phyloP scores from a whole-genome alignment of 2,797 vertebrate species.

The Anabacerthia variegaticeps region DNA sequence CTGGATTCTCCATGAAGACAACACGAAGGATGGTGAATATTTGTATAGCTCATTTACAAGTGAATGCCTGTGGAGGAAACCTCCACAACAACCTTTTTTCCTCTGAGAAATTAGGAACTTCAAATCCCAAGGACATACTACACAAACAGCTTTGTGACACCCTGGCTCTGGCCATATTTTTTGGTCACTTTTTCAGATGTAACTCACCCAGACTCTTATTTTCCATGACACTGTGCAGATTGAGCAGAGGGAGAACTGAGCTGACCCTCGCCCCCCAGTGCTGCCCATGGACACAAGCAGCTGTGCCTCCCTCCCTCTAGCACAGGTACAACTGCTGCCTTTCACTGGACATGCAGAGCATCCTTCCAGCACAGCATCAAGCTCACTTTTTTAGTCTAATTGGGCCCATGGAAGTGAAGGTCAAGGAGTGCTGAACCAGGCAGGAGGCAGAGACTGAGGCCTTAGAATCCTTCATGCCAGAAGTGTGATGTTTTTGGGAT shows the following conservation, averaged over 20 bases:
- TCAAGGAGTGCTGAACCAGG: rapidly evolving
- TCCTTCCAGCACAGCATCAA: neutral
- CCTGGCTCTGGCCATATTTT: neutral
- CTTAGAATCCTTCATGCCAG: neutral
- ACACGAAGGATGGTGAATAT: neutral
- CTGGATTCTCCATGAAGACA: neutral
- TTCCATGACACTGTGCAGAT: rapidly evolving
- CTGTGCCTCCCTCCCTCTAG: neutral
- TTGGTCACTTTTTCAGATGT: neutral
- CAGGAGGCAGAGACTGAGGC: neutral
- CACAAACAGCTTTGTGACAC: neutral
- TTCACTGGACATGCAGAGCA: neutral
- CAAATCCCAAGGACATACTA: neutral
- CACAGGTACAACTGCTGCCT: neutral
- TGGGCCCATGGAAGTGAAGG: neutral
- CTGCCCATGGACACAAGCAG: rapidly evolving
- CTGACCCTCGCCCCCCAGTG: neutral
- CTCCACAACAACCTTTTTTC: neutral
- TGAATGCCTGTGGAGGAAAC: neutral
- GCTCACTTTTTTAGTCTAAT: neutral
- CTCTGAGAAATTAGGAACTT: neutral
- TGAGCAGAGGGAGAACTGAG: rapidly evolving
- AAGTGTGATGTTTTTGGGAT: neutral
- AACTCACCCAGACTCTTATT: neutral
- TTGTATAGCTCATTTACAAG: neutral